phyloP scores from a whole-genome alignment of 1,140 invertebrate species.

The Campoletis sonorensis region DNA sequence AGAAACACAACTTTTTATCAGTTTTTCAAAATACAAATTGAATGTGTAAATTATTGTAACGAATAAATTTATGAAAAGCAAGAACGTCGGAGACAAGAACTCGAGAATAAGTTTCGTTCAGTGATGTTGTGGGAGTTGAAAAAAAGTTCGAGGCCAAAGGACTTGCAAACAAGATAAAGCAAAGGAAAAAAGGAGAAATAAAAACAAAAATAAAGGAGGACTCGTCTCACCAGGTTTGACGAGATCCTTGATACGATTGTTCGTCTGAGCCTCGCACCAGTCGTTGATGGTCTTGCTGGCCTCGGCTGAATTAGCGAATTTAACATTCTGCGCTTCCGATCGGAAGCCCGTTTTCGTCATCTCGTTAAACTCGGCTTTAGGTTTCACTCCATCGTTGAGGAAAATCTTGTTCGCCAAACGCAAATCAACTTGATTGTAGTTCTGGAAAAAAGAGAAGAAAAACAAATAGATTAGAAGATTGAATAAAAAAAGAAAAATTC shows the following conservation, averaged over 20 bases:
- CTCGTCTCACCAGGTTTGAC: slow-evolving; percentile 69
- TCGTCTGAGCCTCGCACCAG: slow-evolving; percentile 78
- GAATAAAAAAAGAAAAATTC: background rate
- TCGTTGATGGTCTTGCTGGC: slow-evolving; percentile 76
- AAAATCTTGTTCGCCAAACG: slow-evolving; percentile 69
- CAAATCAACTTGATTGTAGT: slow-evolving; percentile 63
- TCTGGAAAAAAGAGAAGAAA: slow-evolving; percentile 55
- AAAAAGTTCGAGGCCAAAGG: no score
- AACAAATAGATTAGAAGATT: background rate
- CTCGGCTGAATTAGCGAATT: slow-evolving; percentile 66
- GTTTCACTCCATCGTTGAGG: slow-evolving; percentile 32
- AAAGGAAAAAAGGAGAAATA: background rate
- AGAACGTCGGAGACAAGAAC: no score
- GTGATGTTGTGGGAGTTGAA: no score
- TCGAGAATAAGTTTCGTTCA: no score
- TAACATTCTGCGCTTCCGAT: slow-evolving; percentile 63
- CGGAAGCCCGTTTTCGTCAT: slow-evolving; percentile 56
- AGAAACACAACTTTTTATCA: background rate
- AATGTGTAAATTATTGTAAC: slow-evolving; percentile 8
- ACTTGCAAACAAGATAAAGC: background rate
- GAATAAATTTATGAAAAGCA: background rate
- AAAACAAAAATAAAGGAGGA: background rate
- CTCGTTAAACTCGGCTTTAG: slow-evolving; percentile 58
- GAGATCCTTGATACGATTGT: slow-evolving; percentile 78
- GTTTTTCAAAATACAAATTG: background rate